Evolutionary conservation across 2,113 vertebrate genomes (phyloP).

Genomic region (Corythaeola cristata): DNA sequence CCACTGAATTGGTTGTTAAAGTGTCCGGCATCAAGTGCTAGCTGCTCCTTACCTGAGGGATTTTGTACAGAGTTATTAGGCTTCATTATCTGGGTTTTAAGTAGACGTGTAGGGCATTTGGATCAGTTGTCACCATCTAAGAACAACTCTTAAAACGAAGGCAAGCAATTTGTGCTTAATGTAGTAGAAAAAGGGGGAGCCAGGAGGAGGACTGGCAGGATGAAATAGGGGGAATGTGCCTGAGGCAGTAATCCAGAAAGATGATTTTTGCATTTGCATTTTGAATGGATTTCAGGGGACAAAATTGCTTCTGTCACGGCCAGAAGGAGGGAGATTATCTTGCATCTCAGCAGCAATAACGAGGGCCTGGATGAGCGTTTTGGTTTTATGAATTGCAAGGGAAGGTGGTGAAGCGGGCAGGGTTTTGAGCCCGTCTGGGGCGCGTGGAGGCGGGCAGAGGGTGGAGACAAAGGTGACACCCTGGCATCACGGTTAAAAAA

Average conservation of each 20-base stretch:
- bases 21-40: not conserved
- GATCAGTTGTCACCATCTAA: slow-evolving; percentile 13
- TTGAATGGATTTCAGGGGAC: slow-evolving; percentile 44
- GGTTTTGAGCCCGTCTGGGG: not conserved
- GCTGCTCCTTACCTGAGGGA: not conserved
- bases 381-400: not conserved
- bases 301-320: slow-evolving; percentile 7
- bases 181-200: slow-evolving; percentile 37
- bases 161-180: slow-evolving; percentile 60
- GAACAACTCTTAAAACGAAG: slow-evolving; percentile 32
- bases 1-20: not conserved
- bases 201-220: not conserved
- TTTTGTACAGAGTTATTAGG: not conserved
- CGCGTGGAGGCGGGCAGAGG: not conserved
- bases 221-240: slow-evolving; percentile 12
- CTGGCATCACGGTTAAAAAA: not conserved
- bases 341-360: not conserved
- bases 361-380: not conserved
- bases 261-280: slow-evolving; percentile 56
- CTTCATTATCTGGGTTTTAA: slow-evolving; percentile 37
- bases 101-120: not conserved
- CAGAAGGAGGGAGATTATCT: slow-evolving; percentile 35
- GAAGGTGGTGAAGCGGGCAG: not conserved
- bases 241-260: slow-evolving; percentile 53
- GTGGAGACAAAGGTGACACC: not conserved